A percentile compares a stretch with the other conserved stretches of the same genome.
Evolutionary conservation across 2,797 vertebrate species (phyloP).

Genomic region (Salarias fasciatus): DNA sequence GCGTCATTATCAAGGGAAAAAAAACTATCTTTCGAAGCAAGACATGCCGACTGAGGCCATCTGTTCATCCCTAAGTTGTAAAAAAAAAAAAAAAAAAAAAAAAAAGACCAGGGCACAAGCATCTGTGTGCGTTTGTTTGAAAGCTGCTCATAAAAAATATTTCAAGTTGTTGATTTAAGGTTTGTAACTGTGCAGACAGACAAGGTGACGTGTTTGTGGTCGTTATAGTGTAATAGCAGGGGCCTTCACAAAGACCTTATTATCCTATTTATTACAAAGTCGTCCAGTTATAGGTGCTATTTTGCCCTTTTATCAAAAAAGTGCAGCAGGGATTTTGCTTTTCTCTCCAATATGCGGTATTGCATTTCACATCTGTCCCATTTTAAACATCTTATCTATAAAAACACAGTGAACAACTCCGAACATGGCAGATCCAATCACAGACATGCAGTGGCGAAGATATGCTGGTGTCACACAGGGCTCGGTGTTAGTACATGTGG

Average conservation of each 20-base stretch:
- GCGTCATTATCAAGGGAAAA: slow-evolving; percentile 61
- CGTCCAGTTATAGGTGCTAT: slow-evolving; percentile 26
- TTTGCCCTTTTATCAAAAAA: slow-evolving; percentile 30
- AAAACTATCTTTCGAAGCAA: slow-evolving; percentile 37
- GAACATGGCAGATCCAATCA: slow-evolving; percentile 58
- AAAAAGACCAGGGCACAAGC: slow-evolving; percentile 35
- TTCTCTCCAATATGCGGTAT: slow-evolving; percentile 23
- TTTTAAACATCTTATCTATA: slow-evolving; percentile 53
- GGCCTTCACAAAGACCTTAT: slow-evolving; percentile 49
- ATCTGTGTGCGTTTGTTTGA: slow-evolving; percentile 50
- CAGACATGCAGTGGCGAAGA: slow-evolving; percentile 70
- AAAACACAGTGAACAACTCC: slow-evolving; percentile 76
- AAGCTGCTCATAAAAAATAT: slow-evolving; percentile 58
- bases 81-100: neutral
- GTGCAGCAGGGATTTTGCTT: slow-evolving; percentile 48
- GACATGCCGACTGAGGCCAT: slow-evolving; percentile 26
- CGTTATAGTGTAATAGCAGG: slow-evolving; percentile 33
- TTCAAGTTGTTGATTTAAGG: slow-evolving; percentile 43
- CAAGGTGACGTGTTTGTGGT: slow-evolving; percentile 37
- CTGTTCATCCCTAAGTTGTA: slow-evolving; percentile 29
- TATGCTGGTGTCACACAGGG: slow-evolving; percentile 68
- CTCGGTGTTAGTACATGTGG: slow-evolving; percentile 36
- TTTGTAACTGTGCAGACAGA: slow-evolving; percentile 31
- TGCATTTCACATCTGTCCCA: slow-evolving; percentile 32
- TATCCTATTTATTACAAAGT: slow-evolving; percentile 41